Percentiles rank a stretch among this genome's conserved stretches.
phyloP scores from a whole-genome alignment of 2,113 vertebrate species.

The Nycticebus coucang region DNA sequence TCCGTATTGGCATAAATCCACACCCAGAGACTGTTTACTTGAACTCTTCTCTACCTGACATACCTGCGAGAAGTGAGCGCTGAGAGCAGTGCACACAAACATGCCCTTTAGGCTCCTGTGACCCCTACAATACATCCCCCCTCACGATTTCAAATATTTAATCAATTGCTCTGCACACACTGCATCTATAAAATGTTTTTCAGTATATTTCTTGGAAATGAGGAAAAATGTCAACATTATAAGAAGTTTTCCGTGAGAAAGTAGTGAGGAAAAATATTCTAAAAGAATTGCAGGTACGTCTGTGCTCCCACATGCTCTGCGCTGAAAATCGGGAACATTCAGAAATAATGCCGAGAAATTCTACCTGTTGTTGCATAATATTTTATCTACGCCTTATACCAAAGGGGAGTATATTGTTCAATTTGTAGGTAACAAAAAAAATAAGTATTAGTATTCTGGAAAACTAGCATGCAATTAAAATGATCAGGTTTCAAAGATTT shows the following conservation, averaged over 20 bases:
- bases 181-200: constrained; percentile 71
- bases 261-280: constrained; percentile 40
- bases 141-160: constrained; percentile 80
- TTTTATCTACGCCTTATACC: constrained; percentile 52
- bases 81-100: constrained; percentile 64
- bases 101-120: constrained; percentile 69
- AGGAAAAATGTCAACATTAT: constrained; percentile 61
- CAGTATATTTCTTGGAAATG: constrained; percentile 64
- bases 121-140: constrained; percentile 55
- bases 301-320: not conserved
- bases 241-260: constrained; percentile 51
- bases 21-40: constrained; percentile 66
- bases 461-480: constrained; percentile 32
- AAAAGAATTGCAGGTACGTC: constrained; percentile 39
- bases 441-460: not conserved
- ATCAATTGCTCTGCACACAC: constrained; percentile 68
- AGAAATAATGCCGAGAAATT: constrained; percentile 62
- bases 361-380: constrained; percentile 40
- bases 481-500: constrained; percentile 78
- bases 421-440: constrained; percentile 49
- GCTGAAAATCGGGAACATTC: constrained; percentile 14
- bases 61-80: constrained; percentile 56
- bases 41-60: constrained; percentile 66
- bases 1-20: constrained; percentile 56
- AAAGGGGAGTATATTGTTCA: not conserved